Evolutionary conservation across 2,888 invertebrate species (phyloP).

Genomic region (Plagodis pulveraria): DNA sequence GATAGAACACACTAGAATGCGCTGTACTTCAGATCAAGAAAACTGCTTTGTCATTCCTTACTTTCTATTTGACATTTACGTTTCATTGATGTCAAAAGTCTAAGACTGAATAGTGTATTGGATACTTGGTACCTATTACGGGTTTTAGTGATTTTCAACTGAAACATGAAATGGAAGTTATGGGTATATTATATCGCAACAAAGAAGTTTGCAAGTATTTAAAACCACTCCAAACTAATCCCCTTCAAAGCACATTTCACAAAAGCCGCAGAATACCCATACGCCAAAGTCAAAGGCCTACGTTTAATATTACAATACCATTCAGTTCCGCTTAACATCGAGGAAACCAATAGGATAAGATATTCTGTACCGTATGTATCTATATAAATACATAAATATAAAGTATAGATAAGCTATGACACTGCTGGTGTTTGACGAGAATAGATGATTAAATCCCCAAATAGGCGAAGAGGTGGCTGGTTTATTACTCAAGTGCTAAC

Average conservation of each 20-base stretch:
- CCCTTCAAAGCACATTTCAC: background rate
- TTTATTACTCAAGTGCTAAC: too few species aligned
- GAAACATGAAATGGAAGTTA: too few species aligned
- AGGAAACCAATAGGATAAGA: constrained; percentile 9
- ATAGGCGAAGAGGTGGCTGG: background rate
- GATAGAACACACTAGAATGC: too few species aligned
- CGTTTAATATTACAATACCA: constrained; percentile 23
- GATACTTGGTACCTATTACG: too few species aligned
- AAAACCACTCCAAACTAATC: background rate
- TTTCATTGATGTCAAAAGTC: too few species aligned
- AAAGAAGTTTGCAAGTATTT: background rate
- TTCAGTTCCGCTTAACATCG: constrained; percentile 14
- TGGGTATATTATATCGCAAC: too few species aligned
- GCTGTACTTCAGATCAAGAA: too few species aligned
- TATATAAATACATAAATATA: background rate
- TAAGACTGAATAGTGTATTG: too few species aligned
- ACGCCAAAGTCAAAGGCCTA: constrained; percentile 6
- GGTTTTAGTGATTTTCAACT: too few species aligned
- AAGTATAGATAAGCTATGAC: background rate
- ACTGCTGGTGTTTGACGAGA: background rate
- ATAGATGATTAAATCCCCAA: constrained; percentile 12
- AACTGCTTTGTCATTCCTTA: too few species aligned
- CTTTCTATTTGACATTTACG: too few species aligned
- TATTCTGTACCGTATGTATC: background rate
- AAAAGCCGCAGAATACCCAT: too few species aligned